Conservation (phyloP, 2,888 invertebrate genomes). For the Plebejus argus region DNA sequence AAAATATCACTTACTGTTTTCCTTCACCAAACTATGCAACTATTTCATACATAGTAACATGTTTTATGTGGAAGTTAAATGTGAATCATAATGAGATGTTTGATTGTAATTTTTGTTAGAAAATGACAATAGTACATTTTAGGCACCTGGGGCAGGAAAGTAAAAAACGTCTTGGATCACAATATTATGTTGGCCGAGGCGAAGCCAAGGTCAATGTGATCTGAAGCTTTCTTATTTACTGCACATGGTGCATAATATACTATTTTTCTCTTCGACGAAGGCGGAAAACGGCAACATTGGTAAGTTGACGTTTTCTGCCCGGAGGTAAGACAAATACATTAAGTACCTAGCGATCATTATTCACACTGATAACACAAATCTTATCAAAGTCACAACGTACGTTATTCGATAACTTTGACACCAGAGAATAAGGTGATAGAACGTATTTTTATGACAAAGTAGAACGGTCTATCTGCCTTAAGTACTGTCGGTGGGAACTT, state of each 20-base stretch:
- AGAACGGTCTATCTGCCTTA: constrained; percentile 4
- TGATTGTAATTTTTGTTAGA: background rate
- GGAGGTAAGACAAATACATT: background rate
- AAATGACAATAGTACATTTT: background rate
- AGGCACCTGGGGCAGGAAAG: background rate
- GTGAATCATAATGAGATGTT: background rate
- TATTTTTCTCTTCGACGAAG: no score
- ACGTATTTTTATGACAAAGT: background rate
- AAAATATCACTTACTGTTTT: background rate
- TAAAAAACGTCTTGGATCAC: no score
- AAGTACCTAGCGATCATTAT: background rate
- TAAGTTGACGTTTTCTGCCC: no score
- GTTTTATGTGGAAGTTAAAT: background rate
- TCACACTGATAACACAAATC: background rate
- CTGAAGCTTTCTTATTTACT: no score
- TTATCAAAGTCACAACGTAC: background rate
- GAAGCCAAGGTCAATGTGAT: no score
- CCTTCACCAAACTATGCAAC: background rate
- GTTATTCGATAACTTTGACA: background rate
- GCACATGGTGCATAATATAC: no score
- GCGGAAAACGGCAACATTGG: no score
- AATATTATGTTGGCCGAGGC: no score
- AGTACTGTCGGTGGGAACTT: background rate
- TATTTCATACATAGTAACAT: background rate
- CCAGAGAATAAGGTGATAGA: constrained; percentile 14